These are phyloP conservation scores for Cervus canadensis DNA, from an alignment of 2,113 vertebrate species.

Conservation along the genomic window DNA sequence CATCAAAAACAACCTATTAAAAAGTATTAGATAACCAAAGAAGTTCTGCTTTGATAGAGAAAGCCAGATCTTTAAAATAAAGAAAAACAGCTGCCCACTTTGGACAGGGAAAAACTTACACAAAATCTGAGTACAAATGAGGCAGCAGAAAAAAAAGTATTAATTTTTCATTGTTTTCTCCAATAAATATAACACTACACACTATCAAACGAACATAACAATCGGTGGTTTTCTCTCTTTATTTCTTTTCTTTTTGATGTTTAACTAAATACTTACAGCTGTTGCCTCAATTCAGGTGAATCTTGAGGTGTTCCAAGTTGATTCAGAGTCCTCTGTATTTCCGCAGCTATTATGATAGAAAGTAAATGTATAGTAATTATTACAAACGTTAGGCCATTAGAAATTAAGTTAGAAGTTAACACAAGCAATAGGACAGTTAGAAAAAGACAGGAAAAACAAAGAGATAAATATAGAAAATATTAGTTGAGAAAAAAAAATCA, in stretches of 20 bases:
- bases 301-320: conserved; percentile 92
- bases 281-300: conserved; percentile 86
- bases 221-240: not conserved
- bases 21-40: not conserved
- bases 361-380: not conserved
- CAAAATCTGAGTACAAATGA: not conserved
- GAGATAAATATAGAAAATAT: not conserved
- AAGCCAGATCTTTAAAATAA: not conserved
- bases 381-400: not conserved
- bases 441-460: not conserved
- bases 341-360: conserved; percentile 83
- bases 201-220: not conserved
- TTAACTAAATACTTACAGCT: conserved; percentile 89
- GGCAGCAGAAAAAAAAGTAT: not conserved
- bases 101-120: not conserved
- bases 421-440: not conserved
- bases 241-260: not conserved
- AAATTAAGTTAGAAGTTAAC: conserved; percentile 15
- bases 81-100: not conserved
- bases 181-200: not conserved
- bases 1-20: not conserved
- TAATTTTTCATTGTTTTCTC: not conserved
- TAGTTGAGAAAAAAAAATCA: not conserved
- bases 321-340: conserved; percentile 92
- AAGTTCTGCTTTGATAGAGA: not conserved